Conservation (phyloP, 2,797 vertebrate species). For the Phataginus tetradactyla region DNA sequence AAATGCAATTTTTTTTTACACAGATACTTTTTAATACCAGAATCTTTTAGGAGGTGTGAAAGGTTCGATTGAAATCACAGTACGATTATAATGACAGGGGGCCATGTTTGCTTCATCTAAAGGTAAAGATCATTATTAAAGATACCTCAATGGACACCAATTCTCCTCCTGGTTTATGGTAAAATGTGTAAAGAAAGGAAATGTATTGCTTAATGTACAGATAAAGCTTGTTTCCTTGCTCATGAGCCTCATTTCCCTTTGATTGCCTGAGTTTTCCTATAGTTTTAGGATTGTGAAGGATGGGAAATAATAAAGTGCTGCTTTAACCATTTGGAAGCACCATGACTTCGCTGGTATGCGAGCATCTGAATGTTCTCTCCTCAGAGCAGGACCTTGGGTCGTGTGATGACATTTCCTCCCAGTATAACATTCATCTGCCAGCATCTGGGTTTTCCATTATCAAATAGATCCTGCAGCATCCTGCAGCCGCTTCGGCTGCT, state of each 20-base stretch:
- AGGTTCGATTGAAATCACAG: conserved; percentile 22
- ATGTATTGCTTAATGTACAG: background rate
- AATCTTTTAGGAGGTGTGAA: background rate
- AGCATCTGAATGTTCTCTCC: conserved; percentile 42
- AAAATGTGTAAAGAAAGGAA: conserved; percentile 18
- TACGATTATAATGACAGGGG: background rate
- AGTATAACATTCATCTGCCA: conserved; percentile 27
- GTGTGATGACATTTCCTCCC: conserved; percentile 50
- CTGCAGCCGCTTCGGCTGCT: background rate
- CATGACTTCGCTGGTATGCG: background rate
- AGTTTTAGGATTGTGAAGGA: background rate
- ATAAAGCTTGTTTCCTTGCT: conserved; percentile 36
- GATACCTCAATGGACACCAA: background rate
- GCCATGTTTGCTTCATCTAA: background rate
- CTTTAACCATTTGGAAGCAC: conserved; percentile 12
- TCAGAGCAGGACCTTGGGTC: conserved; percentile 47
- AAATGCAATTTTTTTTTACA: background rate
- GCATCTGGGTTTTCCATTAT: conserved; percentile 57
- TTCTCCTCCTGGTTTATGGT: background rate
- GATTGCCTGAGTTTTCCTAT: background rate
- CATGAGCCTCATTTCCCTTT: background rate
- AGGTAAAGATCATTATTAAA: conserved; percentile 44
- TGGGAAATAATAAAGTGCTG: background rate
- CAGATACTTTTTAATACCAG: background rate
- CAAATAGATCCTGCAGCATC: background rate